Conservation (phyloP, 2,888 invertebrate species). For the Aleiodes testaceus region DNA sequence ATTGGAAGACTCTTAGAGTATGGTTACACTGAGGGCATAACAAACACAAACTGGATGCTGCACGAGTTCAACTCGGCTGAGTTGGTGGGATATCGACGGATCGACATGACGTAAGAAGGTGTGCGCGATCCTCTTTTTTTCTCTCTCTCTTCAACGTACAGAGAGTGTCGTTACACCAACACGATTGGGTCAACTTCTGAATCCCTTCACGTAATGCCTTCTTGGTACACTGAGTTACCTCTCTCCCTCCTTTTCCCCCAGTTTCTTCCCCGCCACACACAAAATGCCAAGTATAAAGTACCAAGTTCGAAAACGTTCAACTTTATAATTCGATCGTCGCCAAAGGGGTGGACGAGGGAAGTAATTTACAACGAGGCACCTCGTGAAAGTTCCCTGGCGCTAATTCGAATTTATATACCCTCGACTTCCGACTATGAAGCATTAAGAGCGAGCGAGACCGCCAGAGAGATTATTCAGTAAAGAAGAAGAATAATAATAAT, state of each 20-base stretch:
- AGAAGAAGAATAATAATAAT: neutral
- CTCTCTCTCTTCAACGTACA: constrained; percentile 29
- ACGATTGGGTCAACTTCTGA: constrained; percentile 60
- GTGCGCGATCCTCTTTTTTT: constrained; percentile 9
- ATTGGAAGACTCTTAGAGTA: constrained; percentile 49
- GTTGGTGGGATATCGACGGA: constrained; percentile 53
- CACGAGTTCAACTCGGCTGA: constrained; percentile 23
- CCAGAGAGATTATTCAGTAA: neutral
- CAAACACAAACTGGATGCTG: constrained; percentile 41
- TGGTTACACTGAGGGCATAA: constrained; percentile 57
- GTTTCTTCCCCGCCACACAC: constrained; percentile 10
- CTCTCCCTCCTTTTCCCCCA: neutral
- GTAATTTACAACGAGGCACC: constrained; percentile 63
- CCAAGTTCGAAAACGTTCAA: constrained; percentile 68
- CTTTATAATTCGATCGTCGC: constrained; percentile 69
- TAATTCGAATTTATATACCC: constrained; percentile 65
- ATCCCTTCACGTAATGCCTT: constrained; percentile 62
- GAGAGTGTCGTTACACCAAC: constrained; percentile 25
- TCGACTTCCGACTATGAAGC: constrained; percentile 44
- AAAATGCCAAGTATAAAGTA: constrained; percentile 54
- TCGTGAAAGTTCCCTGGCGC: constrained; percentile 59
- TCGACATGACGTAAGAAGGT: constrained; percentile 39
- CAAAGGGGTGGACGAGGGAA: constrained; percentile 51
- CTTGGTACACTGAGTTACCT: constrained; percentile 48
- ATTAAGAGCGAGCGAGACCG: constrained; percentile 13